A percentile compares a stretch with the other conserved stretches of the same genome.
Conservation (phyloP, 2,113 vertebrate genomes). For the Oryzias melastigma region DNA sequence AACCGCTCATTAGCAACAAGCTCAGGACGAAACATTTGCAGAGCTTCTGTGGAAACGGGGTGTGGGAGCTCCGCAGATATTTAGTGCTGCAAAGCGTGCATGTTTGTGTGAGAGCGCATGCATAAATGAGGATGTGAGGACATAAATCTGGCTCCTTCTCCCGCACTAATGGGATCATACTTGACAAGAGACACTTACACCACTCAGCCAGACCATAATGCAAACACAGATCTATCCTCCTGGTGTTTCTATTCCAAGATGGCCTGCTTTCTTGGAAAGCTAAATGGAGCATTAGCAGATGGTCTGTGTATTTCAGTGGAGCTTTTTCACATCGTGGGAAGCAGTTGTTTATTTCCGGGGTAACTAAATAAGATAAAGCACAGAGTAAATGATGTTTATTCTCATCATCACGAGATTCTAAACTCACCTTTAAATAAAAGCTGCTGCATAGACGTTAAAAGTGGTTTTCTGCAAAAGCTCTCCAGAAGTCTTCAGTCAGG, state of each 20-base stretch:
- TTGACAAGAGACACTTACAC: conserved; percentile 69
- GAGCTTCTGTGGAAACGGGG: conserved; percentile 11
- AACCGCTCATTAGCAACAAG: conserved; percentile 63
- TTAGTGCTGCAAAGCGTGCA: conserved; percentile 23
- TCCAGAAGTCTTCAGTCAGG: too few relatives aligned
- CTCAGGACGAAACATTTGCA: conserved; percentile 26
- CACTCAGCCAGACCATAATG: conserved; percentile 61
- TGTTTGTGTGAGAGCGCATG: conserved; percentile 10
- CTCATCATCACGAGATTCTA: conserved; percentile 28
- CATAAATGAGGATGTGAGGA: conserved; percentile 35
- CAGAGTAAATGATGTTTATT: conserved; percentile 26
- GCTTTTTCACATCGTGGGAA: conserved; percentile 46
- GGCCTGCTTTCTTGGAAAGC: conserved; percentile 69
- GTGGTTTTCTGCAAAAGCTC: too few relatives aligned
- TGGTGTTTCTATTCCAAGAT: conserved; percentile 67
- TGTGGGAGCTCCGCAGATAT: neutral
- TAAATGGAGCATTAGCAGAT: conserved; percentile 71
- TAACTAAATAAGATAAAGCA: conserved; percentile 39
- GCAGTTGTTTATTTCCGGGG: conserved; percentile 46
- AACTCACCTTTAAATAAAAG: conserved; percentile 21
- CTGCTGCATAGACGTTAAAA: neutral
- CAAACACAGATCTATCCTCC: conserved; percentile 55
- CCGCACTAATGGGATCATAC: conserved; percentile 69
- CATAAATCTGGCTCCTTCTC: conserved; percentile 33
- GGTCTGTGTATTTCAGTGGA: conserved; percentile 52